These are phyloP conservation scores for Podarcis muralis DNA, from an alignment of 2,113 vertebrate species.

Conservation along the genomic window DNA sequence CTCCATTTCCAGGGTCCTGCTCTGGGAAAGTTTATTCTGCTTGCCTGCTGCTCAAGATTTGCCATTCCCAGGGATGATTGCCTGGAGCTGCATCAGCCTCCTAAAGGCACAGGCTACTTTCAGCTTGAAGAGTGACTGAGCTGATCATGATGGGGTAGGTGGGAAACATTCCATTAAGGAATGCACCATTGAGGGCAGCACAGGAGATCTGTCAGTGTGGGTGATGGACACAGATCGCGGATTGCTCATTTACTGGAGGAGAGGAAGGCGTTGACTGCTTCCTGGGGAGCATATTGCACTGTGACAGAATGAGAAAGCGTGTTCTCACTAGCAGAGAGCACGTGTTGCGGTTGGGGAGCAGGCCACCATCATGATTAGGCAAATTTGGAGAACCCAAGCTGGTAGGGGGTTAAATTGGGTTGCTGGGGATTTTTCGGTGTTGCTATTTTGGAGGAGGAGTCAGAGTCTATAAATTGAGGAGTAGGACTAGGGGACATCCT, in stretches of 20 bases:
- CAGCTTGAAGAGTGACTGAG: not conserved
- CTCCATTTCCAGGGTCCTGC: not conserved
- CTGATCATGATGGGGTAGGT: not conserved
- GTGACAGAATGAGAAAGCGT: not conserved
- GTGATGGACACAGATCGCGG: not conserved
- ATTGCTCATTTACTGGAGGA: not conserved
- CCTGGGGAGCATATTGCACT: fast-evolving
- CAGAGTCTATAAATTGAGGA: too few species aligned
- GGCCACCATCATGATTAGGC: too few species aligned
- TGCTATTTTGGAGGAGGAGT: too few species aligned
- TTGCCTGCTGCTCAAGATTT: not conserved
- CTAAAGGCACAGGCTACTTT: not conserved
- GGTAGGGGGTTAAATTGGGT: too few species aligned
- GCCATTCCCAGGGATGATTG: not conserved
- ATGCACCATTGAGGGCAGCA: not conserved
- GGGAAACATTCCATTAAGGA: not conserved
- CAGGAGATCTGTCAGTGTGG: not conserved
- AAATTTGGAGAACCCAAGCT: too few species aligned
- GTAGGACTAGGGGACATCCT: too few species aligned
- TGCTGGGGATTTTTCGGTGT: too few species aligned
- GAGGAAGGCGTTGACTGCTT: fast-evolving
- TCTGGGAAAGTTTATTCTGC: not conserved
- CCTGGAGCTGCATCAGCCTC: not conserved
- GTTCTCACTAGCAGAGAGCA: too few species aligned
- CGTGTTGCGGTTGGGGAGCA: too few species aligned